phyloP scores from a whole-genome alignment of 2,888 invertebrate species.

The Cryptocephalus primarius region DNA sequence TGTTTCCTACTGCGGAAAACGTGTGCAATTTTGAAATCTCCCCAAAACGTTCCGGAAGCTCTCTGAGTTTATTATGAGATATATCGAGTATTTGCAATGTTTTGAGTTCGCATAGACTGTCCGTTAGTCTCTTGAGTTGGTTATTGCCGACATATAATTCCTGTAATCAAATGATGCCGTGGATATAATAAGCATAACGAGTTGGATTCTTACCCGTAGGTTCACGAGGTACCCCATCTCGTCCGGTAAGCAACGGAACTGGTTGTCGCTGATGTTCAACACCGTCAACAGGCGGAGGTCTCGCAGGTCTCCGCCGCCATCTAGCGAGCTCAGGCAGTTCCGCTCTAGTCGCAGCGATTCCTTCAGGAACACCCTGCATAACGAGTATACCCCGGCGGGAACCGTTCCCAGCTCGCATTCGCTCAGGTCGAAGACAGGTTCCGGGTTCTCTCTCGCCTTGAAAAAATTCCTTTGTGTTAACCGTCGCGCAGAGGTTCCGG shows the following conservation, averaged over 20 bases:
- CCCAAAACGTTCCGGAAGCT: slow-evolving; percentile 52
- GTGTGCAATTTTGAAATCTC: slow-evolving; percentile 48
- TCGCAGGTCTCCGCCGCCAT: slow-evolving; percentile 59
- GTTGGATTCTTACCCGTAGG: slow-evolving; percentile 56
- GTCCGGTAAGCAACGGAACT: slow-evolving; percentile 50
- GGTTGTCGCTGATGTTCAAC: slow-evolving; percentile 57
- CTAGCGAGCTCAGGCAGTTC: slow-evolving; percentile 58
- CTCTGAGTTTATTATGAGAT: slow-evolving; percentile 57
- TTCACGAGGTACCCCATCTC: slow-evolving; percentile 54
- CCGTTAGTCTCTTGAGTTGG: slow-evolving; percentile 56
- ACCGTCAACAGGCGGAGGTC: slow-evolving; percentile 57
- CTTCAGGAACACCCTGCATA: slow-evolving; percentile 75
- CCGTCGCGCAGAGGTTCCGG: too few species aligned
- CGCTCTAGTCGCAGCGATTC: slow-evolving; percentile 53
- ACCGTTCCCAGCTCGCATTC: slow-evolving; percentile 64
- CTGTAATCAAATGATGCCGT: slow-evolving; percentile 33
- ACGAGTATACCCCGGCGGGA: slow-evolving; percentile 66
- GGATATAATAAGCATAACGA: too few species aligned
- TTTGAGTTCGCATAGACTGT: slow-evolving; percentile 50
- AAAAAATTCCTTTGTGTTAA: too few species aligned
- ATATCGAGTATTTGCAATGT: slow-evolving; percentile 58
- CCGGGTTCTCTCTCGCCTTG: slow-evolving; percentile 67
- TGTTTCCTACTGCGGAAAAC: slow-evolving; percentile 52
- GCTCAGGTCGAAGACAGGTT: slow-evolving; percentile 69
- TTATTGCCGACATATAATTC: slow-evolving; percentile 68